Evolutionary conservation across 2,888 invertebrate species (phyloP).

Genomic region (Cheilosia vernalis): DNA sequence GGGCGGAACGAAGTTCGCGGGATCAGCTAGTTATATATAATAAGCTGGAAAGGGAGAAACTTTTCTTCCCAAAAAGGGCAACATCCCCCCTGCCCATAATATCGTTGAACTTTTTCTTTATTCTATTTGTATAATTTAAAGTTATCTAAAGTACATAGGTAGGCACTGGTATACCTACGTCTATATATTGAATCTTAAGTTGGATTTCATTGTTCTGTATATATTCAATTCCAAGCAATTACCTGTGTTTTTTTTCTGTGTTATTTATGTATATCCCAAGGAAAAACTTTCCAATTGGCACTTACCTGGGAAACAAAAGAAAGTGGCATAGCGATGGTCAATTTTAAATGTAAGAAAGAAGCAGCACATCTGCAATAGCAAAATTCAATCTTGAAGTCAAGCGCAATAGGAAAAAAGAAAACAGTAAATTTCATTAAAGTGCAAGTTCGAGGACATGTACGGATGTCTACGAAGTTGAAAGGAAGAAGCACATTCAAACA

Average conservation of each 20-base stretch:
- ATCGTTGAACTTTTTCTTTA: background rate
- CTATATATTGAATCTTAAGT: background rate
- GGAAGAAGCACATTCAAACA: conserved; percentile 23
- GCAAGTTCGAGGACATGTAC: conserved; percentile 1
- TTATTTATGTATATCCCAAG: conserved; percentile 10
- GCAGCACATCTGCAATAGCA: conserved; percentile 24
- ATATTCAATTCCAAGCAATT: conserved; percentile 65
- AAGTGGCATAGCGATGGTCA: conserved; percentile 44
- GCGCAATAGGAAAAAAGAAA: conserved; percentile 15
- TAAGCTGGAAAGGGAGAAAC: too few relatives aligned
- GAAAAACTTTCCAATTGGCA: conserved; percentile 57
- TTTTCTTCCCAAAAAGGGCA: background rate
- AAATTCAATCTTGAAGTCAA: conserved; percentile 31
- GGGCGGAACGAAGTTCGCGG: too few relatives aligned
- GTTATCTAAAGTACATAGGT: background rate
- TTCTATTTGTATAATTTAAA: background rate
- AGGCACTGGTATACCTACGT: background rate
- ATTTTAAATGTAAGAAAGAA: conserved; percentile 18
- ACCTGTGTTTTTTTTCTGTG: conserved; percentile 33
- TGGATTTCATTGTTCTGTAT: conserved; percentile 25
- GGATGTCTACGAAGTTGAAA: background rate
- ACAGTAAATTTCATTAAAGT: conserved; percentile 46
- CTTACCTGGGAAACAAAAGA: conserved; percentile 60
- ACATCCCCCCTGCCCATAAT: background rate
- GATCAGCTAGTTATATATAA: too few relatives aligned